Base-by-base conservation (phyloP, 2,797 vertebrate species). In the Centropyge bicolor region DNA sequence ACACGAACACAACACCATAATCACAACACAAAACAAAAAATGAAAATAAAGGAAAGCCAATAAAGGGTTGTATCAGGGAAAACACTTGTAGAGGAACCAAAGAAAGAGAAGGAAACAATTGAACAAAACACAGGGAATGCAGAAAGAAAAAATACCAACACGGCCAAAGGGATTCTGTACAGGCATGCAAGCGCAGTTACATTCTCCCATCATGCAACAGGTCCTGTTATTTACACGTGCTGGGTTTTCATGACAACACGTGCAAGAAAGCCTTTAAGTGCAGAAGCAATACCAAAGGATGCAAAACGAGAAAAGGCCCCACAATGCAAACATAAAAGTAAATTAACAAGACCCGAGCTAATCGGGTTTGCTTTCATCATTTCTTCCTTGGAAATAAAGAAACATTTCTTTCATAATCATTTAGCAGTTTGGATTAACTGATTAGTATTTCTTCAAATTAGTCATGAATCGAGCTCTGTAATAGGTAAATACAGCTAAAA, bases 191-290 rank as follows among this genome's bases (percentile, higher is more conserved):
- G 97, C 95, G 93, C 91, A 94, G 95, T 96, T 95, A 97, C 98
- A 98, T 98, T 99, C 98, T 97, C 95, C 96, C 96, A 95, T 95
- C 98, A 97, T 99, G 98, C 98, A 98, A 96, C 96, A 97, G 93
- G 95, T 96, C 88, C 93, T 93, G 89, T 91, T 94, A 95, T 95
- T 95, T 96, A 91, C 93, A 94, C 95, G 93, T 96, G 95, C 96
- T 95, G 95, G 96, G 95, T 98, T 97, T 96, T 94, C 97, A 98
- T 97, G 96, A 96, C 96, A 96, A 97, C 96, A 94, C 95, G 89
- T 97, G 97, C 97, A 97, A 97, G 92, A 96, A 97, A 96, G 91
- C 89, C 95, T 96, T 93, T 91, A 86, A 82, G 91, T 94, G 95
- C 96, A 97, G 96, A 97, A 97, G 97, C 97, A 97, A 96, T 97